Evolutionary conservation across 2,888 invertebrate species (phyloP), one percentile per base, ranked within the genome.

Genomic region (Harpalus rubripes): DNA sequence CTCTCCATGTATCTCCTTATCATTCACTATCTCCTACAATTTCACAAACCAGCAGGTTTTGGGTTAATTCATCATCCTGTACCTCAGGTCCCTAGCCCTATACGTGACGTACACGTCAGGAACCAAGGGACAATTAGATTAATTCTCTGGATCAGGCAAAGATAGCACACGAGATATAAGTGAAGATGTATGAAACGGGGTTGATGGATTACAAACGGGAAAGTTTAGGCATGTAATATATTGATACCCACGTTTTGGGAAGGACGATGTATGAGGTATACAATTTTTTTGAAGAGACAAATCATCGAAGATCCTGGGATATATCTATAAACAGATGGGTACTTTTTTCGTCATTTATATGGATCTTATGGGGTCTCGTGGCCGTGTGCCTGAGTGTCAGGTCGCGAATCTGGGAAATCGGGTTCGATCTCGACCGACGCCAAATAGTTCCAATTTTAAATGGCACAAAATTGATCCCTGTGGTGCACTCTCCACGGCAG

Each of bases 61-160:
- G 44, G 44, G 44, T 52, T 52, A 52, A 52, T 52, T 52, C 44
- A 52, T 52, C 44, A 52, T 52, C 44, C 44, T 12, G 22, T 44
- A 52, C 44, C 44, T 52, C 44, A 32, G 32, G 5, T 1, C 32
- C 32, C 32, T 32, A 32, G 32, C 32, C 32, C 32, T 32, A 32
- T 32, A 59, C 5, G 63, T 7, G 63, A 26, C 22, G 10, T 12
- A 12, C 63, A 18, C 26, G 22, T 7, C 63, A 63, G 26, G 63
- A 63, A 63, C 18, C 63, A 63, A 63, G 63, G 63, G 63, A 63
- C 63, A 63, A 63, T 63, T 63, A 63, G 63, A 63, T 63, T 63
- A 63, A 63, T 63, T 63, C 26, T 18, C 22, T 22, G 63, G 63
- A 63, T 63, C 63, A 22, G 22, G 63, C 22, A 63, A 63, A 63